Percentiles rank a stretch among this genome's conserved stretches.
Conservation (phyloP, 2,888 invertebrate species). For the Esperia sulphurella region DNA sequence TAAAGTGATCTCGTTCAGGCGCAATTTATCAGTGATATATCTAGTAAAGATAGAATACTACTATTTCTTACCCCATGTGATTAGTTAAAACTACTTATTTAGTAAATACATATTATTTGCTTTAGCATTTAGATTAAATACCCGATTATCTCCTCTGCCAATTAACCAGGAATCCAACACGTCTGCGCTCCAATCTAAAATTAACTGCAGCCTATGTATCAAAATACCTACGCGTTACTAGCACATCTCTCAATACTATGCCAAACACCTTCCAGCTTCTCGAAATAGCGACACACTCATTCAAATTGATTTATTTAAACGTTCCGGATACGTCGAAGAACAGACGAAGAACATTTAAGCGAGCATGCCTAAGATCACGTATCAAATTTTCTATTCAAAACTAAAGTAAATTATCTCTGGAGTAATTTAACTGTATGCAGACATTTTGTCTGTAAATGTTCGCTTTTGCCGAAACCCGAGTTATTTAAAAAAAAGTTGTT, state of each 20-base stretch:
- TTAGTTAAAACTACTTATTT: not conserved
- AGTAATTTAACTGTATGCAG: constrained; percentile 26
- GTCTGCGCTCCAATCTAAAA: constrained; percentile 79
- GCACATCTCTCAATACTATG: constrained; percentile 78
- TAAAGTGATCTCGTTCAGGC: not conserved
- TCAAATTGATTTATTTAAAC: constrained; percentile 66
- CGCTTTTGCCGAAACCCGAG: constrained; percentile 33
- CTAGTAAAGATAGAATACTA: too few species aligned
- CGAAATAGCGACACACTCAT: constrained; percentile 67
- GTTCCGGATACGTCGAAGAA: constrained; percentile 35
- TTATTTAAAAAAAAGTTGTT: constrained; percentile 44
- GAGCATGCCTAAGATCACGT: constrained; percentile 5
- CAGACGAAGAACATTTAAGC: constrained; percentile 23
- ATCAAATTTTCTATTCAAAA: constrained; percentile 6
- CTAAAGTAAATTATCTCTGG: constrained; percentile 9
- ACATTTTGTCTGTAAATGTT: constrained; percentile 31
- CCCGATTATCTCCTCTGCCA: constrained; percentile 71
- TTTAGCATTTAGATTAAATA: constrained; percentile 36
- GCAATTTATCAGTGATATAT: too few species aligned
- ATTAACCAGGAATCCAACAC: constrained; percentile 77
- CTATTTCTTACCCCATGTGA: not conserved
- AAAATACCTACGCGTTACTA: constrained; percentile 77
- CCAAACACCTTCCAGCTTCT: constrained; percentile 78
- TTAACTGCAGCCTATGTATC: constrained; percentile 79
- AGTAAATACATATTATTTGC: not conserved